phyloP scores from a whole-genome alignment of 2,113 vertebrate species.

The Penelope pileata region DNA sequence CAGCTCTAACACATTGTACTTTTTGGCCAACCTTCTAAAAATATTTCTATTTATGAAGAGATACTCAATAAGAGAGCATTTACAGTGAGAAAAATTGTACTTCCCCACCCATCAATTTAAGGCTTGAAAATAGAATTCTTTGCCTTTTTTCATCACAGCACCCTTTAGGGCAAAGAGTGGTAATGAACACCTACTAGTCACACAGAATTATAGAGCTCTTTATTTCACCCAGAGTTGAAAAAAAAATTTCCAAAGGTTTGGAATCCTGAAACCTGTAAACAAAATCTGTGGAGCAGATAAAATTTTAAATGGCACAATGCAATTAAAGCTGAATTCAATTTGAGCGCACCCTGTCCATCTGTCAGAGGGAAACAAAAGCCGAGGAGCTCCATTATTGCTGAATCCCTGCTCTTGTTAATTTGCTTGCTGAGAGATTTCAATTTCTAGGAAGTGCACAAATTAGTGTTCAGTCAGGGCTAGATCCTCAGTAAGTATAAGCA shows the following conservation, averaged over 20 bases:
- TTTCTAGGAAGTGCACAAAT: conserved; percentile 92
- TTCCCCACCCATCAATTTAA: conserved; percentile 67
- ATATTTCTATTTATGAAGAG: conserved; percentile 69
- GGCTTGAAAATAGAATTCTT: conserved; percentile 75
- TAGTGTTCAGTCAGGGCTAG: conserved; percentile 91
- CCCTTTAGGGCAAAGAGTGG: conserved; percentile 86
- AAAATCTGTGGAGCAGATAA: conserved; percentile 99
- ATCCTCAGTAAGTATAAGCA: conserved; percentile 94
- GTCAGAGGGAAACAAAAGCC: conserved; percentile 97
- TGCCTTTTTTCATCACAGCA: conserved; percentile 86
- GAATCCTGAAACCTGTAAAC: conserved; percentile 97
- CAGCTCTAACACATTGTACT: not conserved
- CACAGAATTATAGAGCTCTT: conserved; percentile 90
- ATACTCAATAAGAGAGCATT: conserved; percentile 66
- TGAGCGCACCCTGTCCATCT: conserved; percentile 98
- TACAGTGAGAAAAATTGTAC: conserved; percentile 65
- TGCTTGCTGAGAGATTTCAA: conserved; percentile 96
- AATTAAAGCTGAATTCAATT: conserved; percentile 99
- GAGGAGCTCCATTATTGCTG: conserved; percentile 94
- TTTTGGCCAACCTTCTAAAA: conserved; percentile 36
- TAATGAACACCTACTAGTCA: conserved; percentile 89
- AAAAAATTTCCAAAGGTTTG: conserved; percentile 86
- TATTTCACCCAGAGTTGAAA: conserved; percentile 81
- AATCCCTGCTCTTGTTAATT: conserved; percentile 96
- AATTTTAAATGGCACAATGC: conserved; percentile 99